Evolutionary conservation across 2,797 vertebrate genomes (phyloP), one percentile per base, ranked within the genome.

Genomic region (Neoniphon sammara): DNA sequence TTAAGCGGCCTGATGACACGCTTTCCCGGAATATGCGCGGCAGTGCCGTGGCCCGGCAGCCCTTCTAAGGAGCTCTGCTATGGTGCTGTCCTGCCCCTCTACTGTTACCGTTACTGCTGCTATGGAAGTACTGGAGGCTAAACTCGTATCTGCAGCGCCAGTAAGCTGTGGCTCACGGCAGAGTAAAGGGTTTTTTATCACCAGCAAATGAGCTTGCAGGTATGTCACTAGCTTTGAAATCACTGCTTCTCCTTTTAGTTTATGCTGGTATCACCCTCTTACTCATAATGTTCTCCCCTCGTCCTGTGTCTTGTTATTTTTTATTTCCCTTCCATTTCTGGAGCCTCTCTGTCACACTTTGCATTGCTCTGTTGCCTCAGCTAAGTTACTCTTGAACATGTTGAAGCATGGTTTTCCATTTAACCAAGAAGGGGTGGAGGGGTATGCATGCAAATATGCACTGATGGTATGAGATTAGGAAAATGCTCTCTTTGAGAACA

Each of bases 1-100:
- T 96, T 94, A 95, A 94, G 94, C 89, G 91, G 92, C 93, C 93
- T 90, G 92, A 94, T 95, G 95, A 95, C 95, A 96, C 91, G 85
- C 86, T 94, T 96, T 95, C 94, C 95, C 90, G 94, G 94, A 96
- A 96, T 96, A 95, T 93, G 91, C 92, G 91, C 75, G 81, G 88
- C 82, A 66, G 91, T 91, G 91, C 92, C 80, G 90, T 91, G 92
- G 91, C 88, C 93, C 92, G 73, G 91, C 93, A 89, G 93, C 91
- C 93, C 89, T 89, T 92, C 91, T 92, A 87, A 91, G 88, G 93
- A 93, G 93, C 91, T 89, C 80, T 75, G 87, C 83, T 87, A 89
- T 92, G 92, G 88, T 56, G 90, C 90, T 91, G 56, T 88, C 92
- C 87, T 91, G 88, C 91, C 92, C 85, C 91, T 91, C 86, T 82